Evolutionary conservation across 2,888 invertebrate species (phyloP).

Genomic region (Blastobasis lacticolella): DNA sequence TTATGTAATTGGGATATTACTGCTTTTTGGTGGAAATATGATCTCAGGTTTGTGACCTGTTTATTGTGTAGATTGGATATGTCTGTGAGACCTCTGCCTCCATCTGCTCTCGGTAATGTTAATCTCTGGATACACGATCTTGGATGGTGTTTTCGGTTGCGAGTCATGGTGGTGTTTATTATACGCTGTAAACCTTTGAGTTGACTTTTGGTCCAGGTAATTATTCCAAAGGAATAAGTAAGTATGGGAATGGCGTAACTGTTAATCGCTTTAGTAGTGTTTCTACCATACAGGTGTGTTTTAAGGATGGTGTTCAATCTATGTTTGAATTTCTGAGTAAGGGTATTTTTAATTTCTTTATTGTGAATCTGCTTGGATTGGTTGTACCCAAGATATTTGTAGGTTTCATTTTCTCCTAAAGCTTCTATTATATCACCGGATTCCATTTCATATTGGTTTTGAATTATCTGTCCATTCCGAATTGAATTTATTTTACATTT

Average conservation of each 20-base stretch:
- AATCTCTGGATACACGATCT: slow-evolving; percentile 1
- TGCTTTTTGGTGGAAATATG: neutral
- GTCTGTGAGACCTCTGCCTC: slow-evolving; percentile 9
- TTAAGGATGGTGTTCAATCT: slow-evolving; percentile 1
- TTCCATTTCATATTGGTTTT: neutral
- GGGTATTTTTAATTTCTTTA: slow-evolving; percentile 1
- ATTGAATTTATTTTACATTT: slow-evolving; percentile 6
- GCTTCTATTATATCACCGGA: neutral
- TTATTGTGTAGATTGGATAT: slow-evolving; percentile 5
- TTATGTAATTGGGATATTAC: neutral
- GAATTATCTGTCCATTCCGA: neutral
- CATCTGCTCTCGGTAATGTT: slow-evolving; percentile 1
- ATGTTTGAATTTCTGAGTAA: slow-evolving; percentile 1
- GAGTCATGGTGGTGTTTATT: too few relatives aligned
- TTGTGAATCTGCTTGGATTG: slow-evolving; percentile 4
- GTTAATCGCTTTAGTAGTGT: slow-evolving; percentile 5
- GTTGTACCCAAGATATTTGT: slow-evolving; percentile 8
- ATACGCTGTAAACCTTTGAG: neutral
- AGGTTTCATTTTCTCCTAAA: neutral
- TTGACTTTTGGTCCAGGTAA: neutral
- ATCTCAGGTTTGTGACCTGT: neutral
- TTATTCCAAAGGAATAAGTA: slow-evolving; percentile 7
- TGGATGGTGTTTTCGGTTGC: slow-evolving; percentile 7
- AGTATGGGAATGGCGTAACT: slow-evolving; percentile 7
- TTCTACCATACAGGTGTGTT: neutral